Conservation (phyloP, 2,888 invertebrate species). For the Drosophila nigricruria region DNA sequence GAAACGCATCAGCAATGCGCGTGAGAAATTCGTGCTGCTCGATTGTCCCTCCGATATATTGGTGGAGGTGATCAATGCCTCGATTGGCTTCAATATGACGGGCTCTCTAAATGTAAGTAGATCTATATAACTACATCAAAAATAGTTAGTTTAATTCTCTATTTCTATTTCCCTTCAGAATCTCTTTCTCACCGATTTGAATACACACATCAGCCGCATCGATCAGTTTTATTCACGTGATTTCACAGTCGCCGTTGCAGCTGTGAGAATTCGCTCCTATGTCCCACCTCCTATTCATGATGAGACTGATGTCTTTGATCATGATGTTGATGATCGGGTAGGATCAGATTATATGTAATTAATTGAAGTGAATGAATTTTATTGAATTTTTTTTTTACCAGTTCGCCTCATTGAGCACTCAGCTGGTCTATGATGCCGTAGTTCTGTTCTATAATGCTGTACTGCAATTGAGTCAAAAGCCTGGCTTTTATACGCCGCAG, state of each 20-base stretch:
- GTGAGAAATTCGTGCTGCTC: slow-evolving; percentile 90
- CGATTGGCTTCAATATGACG: slow-evolving; percentile 83
- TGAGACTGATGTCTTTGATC: slow-evolving; percentile 75
- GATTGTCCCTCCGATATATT: slow-evolving; percentile 91
- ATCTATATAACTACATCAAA: background rate
- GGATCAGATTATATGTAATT: background rate
- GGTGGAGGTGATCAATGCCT: slow-evolving; percentile 87
- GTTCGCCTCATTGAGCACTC: slow-evolving; percentile 61
- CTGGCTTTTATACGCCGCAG: slow-evolving; percentile 66
- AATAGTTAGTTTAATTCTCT: background rate
- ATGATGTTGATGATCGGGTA: slow-evolving; percentile 55
- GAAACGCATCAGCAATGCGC: slow-evolving; percentile 88
- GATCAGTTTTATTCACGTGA: slow-evolving; percentile 70
- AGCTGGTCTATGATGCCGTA: slow-evolving; percentile 96
- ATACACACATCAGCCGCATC: slow-evolving; percentile 81
- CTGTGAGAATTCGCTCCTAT: slow-evolving; percentile 71
- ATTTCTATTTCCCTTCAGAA: slow-evolving; percentile 46
- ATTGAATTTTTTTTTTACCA: slow-evolving; percentile 5
- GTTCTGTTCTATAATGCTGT: slow-evolving; percentile 95
- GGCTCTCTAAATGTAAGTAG: slow-evolving; percentile 80
- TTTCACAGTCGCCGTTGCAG: slow-evolving; percentile 65
- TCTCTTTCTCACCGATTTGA: slow-evolving; percentile 86
- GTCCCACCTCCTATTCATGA: slow-evolving; percentile 73
- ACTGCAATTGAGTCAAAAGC: slow-evolving; percentile 74
- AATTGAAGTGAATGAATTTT: background rate